These are phyloP conservation scores for Strigamia maritima DNA, from an alignment of 2,888 invertebrate species.

Conservation along the genomic window DNA sequence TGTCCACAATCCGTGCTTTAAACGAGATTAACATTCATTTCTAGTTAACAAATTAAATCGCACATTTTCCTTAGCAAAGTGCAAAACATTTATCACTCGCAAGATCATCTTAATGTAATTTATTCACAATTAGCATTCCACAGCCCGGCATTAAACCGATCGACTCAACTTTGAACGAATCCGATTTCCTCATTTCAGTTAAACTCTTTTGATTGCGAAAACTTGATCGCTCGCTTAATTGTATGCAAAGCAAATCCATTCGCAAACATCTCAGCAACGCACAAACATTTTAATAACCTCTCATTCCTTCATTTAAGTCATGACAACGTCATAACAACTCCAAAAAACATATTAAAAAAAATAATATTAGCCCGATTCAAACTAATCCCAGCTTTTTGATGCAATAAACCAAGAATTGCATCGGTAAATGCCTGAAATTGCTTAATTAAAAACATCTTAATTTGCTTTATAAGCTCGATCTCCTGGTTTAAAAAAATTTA, in stretches of 20 bases:
- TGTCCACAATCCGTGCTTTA: neutral
- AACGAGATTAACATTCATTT: neutral
- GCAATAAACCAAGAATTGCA: no score
- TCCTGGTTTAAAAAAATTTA: no score
- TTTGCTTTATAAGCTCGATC: no score
- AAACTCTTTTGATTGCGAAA: neutral
- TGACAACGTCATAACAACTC: no score
- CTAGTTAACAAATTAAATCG: slow-evolving; percentile 1
- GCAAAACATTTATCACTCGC: neutral
- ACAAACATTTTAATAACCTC: neutral
- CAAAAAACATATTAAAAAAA: no score
- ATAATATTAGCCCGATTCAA: no score
- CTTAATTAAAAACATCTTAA: no score
- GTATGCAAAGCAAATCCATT: neutral
- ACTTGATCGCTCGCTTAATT: neutral
- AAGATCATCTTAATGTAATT: neutral
- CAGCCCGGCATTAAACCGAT: neutral
- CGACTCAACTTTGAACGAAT: no score
- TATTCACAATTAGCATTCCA: neutral
- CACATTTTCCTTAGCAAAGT: neutral
- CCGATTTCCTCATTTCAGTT: neutral
- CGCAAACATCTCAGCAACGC: neutral
- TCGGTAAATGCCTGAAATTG: no score
- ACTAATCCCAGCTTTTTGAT: no score
- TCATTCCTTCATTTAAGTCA: neutral